These are phyloP conservation scores for Venustoraphidia nigricollis DNA, from an alignment of 2,888 invertebrate genomes.

Conservation along the genomic window DNA sequence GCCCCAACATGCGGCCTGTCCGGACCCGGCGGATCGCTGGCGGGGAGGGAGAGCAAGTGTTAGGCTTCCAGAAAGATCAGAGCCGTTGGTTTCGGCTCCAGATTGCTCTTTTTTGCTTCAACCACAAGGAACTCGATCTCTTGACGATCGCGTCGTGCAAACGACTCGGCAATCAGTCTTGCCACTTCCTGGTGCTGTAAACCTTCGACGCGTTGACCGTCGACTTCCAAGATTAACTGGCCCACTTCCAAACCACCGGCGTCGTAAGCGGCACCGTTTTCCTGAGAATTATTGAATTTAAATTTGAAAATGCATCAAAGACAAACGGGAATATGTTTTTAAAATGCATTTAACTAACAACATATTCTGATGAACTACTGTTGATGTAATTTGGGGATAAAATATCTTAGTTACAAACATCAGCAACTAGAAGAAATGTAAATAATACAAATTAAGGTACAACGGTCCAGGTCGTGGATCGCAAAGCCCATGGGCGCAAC, in stretches of 20 bases:
- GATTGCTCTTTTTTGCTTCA: conserved; percentile 81
- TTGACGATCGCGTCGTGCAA: conserved; percentile 73
- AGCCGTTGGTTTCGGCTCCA: conserved; percentile 83
- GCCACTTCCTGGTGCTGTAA: conserved; percentile 85
- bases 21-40: conserved; percentile 57
- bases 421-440: too few relatives aligned
- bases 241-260: conserved; percentile 89
- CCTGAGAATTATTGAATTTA: conserved; percentile 36
- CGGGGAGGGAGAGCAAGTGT: conserved; percentile 79
- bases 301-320: not conserved
- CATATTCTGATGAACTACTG: too few relatives aligned
- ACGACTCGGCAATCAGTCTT: conserved; percentile 81
- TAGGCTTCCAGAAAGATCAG: conserved; percentile 84
- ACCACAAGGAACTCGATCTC: conserved; percentile 89
- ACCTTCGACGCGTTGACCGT: conserved; percentile 60
- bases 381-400: too few relatives aligned
- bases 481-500: too few relatives aligned
- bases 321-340: not conserved
- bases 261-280: conserved; percentile 86
- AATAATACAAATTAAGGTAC: too few relatives aligned
- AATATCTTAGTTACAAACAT: too few relatives aligned
- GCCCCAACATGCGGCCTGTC: conserved; percentile 24
- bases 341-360: not conserved
- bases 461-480: too few relatives aligned
- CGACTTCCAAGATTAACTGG: conserved; percentile 79